phyloP scores from a whole-genome alignment of 2,888 invertebrate species.

The Apeira syringaria region DNA sequence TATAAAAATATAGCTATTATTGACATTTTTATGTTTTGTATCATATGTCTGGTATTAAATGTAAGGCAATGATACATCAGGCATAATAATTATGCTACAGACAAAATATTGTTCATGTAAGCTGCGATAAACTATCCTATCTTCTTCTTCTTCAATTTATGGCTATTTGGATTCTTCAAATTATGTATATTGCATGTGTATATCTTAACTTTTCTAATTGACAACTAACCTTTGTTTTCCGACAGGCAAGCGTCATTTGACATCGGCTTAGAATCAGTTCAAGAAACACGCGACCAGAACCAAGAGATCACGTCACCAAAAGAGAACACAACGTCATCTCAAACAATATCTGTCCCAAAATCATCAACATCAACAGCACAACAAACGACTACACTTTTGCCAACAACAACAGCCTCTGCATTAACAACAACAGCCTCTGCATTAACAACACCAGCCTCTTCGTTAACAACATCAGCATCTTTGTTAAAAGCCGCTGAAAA shows the following conservation, averaged over 20 bases:
- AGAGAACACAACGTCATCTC: constrained; percentile 18
- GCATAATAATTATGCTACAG: no score
- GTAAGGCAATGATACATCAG: no score
- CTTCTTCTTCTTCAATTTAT: no score
- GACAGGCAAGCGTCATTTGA: constrained; percentile 73
- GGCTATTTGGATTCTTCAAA: no score
- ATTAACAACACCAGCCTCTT: not conserved
- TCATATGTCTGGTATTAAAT: no score
- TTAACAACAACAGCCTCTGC: not conserved
- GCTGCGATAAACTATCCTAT: no score
- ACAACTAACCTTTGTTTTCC: not conserved
- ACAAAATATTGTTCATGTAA: no score
- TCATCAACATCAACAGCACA: no score
- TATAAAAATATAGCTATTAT: no score
- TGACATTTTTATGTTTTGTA: no score
- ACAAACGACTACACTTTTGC: not conserved
- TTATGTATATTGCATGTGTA: no score
- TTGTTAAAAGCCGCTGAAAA: not conserved
- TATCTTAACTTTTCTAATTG: no score
- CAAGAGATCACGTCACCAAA: constrained; percentile 38
- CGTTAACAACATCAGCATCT: not conserved
- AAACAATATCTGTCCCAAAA: not conserved
- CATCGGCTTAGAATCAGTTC: constrained; percentile 65
- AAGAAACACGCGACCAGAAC: constrained; percentile 57
- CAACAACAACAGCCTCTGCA: not conserved